phyloP scores from a whole-genome alignment of 2,888 invertebrate species.

The Drosophila pseudotalamancana region DNA sequence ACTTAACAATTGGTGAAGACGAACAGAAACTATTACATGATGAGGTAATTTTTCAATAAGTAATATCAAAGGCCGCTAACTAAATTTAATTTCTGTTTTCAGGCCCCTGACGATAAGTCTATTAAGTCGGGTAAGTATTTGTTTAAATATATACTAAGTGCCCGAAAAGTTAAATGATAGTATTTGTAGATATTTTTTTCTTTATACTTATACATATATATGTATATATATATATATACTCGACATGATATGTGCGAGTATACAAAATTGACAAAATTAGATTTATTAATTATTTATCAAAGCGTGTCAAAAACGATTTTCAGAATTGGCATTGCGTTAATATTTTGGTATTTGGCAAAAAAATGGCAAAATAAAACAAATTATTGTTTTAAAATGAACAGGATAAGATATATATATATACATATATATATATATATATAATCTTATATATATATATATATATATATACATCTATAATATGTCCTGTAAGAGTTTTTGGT shows the following conservation, averaged over 20 bases:
- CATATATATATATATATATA: too few species aligned
- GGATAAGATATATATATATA: too few species aligned
- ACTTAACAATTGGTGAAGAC: constrained; percentile 92
- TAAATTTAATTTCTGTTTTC: constrained; percentile 13
- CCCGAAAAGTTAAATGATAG: background rate
- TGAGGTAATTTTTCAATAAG: constrained; percentile 86
- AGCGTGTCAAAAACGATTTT: constrained; percentile 6
- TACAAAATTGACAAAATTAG: background rate
- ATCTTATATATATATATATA: too few species aligned
- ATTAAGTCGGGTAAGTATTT: constrained; percentile 86
- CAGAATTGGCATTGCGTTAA: background rate
- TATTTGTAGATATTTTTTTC: too few species aligned
- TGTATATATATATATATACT: background rate
- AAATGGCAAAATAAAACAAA: too few species aligned
- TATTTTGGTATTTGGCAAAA: too few species aligned
- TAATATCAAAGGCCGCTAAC: background rate
- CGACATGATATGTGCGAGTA: background rate
- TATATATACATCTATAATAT: too few species aligned
- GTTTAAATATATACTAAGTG: background rate
- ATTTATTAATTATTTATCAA: background rate
- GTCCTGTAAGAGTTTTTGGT: background rate
- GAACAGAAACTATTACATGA: constrained; percentile 90
- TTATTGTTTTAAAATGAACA: too few species aligned
- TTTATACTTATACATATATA: background rate
- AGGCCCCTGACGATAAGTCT: constrained; percentile 85